Percentiles rank a stretch among this genome's conserved stretches.
phyloP scores from a whole-genome alignment of 2,888 invertebrate species.

The Andrena marginata region DNA sequence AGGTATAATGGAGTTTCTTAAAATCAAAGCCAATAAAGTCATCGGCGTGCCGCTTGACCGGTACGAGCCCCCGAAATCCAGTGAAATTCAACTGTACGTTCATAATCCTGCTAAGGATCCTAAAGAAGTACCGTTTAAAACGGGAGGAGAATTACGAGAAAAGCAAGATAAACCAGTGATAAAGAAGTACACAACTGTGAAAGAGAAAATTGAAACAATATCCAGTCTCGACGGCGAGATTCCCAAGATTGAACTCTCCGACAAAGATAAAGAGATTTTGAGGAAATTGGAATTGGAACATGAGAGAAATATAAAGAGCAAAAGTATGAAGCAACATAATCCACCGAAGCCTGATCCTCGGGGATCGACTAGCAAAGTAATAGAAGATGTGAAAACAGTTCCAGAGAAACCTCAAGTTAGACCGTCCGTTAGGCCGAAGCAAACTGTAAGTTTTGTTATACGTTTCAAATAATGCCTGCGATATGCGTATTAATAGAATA shows the following conservation, averaged over 20 bases:
- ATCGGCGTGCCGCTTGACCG: conserved; percentile 60
- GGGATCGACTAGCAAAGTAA: not conserved
- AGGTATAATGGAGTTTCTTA: conserved; percentile 89
- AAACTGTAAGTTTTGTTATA: conserved; percentile 74
- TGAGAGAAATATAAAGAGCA: conserved; percentile 74
- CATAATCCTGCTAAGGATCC: conserved; percentile 80
- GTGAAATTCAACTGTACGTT: conserved; percentile 71
- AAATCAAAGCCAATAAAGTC: conserved; percentile 76
- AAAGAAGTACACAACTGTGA: conserved; percentile 80
- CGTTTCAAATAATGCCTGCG: not conserved
- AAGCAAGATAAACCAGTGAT: conserved; percentile 41
- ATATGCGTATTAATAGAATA: conserved; percentile 6
- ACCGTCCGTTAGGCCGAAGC: conserved; percentile 76
- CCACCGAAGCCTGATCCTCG: not conserved
- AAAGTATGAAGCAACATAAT: not conserved
- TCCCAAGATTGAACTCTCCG: conserved; percentile 85
- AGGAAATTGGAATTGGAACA: conserved; percentile 86
- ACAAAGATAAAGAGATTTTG: conserved; percentile 86
- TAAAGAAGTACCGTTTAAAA: conserved; percentile 69
- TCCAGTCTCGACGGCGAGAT: conserved; percentile 73
- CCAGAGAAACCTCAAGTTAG: conserved; percentile 60
- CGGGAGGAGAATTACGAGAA: conserved; percentile 19
- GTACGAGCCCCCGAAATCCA: conserved; percentile 11
- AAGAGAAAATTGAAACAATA: conserved; percentile 83
- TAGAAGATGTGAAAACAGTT: conserved; percentile 25